These are phyloP conservation scores for Hippasteria phrygiana DNA, from an alignment of 53 echinoderm and acorn worm genomes.

Conservation along the genomic window DNA sequence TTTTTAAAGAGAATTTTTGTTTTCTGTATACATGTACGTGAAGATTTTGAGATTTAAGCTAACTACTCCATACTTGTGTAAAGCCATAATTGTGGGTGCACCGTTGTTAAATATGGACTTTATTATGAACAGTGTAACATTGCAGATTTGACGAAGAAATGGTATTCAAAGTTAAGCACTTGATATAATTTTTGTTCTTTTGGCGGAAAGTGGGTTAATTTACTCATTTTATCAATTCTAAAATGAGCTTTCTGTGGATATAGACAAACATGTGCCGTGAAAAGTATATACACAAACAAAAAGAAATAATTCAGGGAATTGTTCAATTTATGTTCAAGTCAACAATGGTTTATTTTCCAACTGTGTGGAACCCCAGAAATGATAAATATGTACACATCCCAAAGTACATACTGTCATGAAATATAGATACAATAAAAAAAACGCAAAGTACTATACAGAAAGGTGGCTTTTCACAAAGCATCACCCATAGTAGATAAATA, in stretches of 20 bases:
- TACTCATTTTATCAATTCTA: too few species aligned
- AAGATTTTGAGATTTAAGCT: too few species aligned
- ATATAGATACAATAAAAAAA: constrained; percentile 9
- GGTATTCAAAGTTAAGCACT: too few species aligned
- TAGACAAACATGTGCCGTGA: background rate
- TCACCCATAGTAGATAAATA: background rate
- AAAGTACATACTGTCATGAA: background rate
- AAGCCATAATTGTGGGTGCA: too few species aligned
- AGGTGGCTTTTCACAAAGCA: background rate
- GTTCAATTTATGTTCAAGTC: background rate
- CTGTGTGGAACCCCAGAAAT: constrained; percentile 1
- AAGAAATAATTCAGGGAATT: background rate
- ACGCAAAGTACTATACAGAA: background rate
- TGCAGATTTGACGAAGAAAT: too few species aligned
- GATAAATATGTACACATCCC: background rate
- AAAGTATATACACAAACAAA: background rate
- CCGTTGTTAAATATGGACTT: too few species aligned
- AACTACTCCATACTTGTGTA: too few species aligned
- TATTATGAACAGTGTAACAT: too few species aligned
- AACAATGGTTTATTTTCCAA: constrained; percentile 22
- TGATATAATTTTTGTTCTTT: too few species aligned
- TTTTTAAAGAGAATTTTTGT: too few species aligned
- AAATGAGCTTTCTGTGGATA: background rate
- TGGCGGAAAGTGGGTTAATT: too few species aligned
- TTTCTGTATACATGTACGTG: too few species aligned